A percentile compares a stretch with the other conserved stretches of the same genome.
Conservation (phyloP, 1,140 invertebrate genomes). For the Trichomalopsis sarcophagae region DNA sequence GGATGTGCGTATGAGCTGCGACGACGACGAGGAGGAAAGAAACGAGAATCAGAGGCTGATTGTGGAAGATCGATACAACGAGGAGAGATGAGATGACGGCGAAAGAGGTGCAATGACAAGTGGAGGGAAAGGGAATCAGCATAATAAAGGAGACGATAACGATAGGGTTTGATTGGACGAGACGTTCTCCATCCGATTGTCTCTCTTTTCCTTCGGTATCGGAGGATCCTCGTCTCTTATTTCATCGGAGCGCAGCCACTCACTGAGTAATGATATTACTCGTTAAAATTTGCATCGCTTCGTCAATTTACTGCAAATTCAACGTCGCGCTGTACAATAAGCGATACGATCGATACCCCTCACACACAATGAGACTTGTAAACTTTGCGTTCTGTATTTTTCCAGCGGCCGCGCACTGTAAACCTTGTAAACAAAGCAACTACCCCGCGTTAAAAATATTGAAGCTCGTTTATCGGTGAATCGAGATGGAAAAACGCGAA, state of each 20-base stretch:
- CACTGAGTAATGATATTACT: neutral
- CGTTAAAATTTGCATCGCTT: neutral
- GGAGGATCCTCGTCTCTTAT: neutral
- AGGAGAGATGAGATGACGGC: neutral
- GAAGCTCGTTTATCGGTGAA: constrained; percentile 14
- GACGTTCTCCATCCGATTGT: neutral
- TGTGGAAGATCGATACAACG: neutral
- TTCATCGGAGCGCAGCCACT: neutral
- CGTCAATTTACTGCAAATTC: neutral
- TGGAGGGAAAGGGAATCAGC: neutral
- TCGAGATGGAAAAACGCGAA: constrained; percentile 17
- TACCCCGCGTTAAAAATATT: neutral
- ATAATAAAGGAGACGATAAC: neutral
- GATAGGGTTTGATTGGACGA: neutral
- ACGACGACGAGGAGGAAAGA: neutral
- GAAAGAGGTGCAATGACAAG: neutral
- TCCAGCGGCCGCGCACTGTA: neutral
- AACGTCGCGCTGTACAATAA: neutral
- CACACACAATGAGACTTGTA: too few species aligned
- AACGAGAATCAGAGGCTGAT: neutral
- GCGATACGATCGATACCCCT: neutral
- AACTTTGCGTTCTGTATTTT: neutral
- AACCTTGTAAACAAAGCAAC: neutral
- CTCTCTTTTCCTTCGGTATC: too few species aligned
- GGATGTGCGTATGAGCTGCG: neutral